Base-by-base conservation (phyloP, 2,113 vertebrate species). In the Gallinago paraguaiae region DNA sequence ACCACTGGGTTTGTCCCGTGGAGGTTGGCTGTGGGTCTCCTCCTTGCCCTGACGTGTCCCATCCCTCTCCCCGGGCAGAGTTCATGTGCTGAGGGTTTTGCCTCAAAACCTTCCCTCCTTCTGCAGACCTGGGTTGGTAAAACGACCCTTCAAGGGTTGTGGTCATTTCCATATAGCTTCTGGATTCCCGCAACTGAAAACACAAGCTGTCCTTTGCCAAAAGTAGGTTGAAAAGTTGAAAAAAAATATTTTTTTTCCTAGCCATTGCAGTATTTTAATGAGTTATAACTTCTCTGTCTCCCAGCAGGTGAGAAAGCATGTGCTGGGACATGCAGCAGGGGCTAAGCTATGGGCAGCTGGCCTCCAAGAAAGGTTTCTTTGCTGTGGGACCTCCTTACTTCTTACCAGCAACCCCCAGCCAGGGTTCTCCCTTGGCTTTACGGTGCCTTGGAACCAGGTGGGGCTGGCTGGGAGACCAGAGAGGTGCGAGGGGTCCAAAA, bases 1-100 rank as follows among this genome's bases (percentile, higher is more conserved):
- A 18, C 0, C 2, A 10, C 33, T 35, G 1, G 5, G 63, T 48
- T 31, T 27, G 45, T n/a, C 67, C 17, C 3, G 3, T 19, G 37
- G 37, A 16, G 31, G n/a, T 17, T 1, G 2, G 48, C 69, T 17
- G 16, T 20, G 46, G 1, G 4, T 63, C 7, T 72, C 9, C 25
- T 35, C 57, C 35, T 45, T 31, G 46, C n/a, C n/a, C 59, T 13
- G 25, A 1, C 0, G 8, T 54, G 10, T 54, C 59, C 59, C 69
- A 33, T 13, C 57, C 48, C 25, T 57, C 83, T 67, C 43, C 5
- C 23, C 43, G 33, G 41, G 51, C n/a, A 48, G 41, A 39, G 51
- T 14, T 57, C 28, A 37, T 1, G 0, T 14, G 46, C 30, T 18
- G 79, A 51, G 25, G 6, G 0, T 43, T 51, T 13, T 33, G 54